Conservation (phyloP, 1,140 invertebrate species). For the Periplaneta americana region DNA sequence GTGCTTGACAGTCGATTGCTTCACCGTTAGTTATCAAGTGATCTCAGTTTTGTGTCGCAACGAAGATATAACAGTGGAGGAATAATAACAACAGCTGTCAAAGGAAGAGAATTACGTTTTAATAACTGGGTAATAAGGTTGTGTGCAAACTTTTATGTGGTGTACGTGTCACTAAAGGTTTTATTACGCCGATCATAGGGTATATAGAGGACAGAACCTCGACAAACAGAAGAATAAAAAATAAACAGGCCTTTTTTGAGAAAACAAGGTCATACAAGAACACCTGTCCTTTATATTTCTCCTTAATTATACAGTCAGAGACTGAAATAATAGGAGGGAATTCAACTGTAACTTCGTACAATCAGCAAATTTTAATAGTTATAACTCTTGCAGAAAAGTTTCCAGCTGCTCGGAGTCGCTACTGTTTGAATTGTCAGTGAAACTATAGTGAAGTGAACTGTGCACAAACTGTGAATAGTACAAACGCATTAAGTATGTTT, state of each 20-base stretch:
- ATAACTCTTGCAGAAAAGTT: background rate
- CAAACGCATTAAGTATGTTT: too few species aligned
- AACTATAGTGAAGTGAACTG: too few species aligned
- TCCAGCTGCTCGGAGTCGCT: background rate
- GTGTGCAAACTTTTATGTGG: background rate
- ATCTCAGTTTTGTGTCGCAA: background rate
- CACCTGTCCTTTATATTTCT: background rate
- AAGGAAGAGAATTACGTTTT: background rate
- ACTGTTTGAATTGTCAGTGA: too few species aligned
- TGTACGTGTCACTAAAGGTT: background rate
- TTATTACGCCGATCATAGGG: background rate
- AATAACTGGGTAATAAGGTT: background rate
- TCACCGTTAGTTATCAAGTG: background rate
- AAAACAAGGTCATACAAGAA: background rate
- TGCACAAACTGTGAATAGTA: too few species aligned
- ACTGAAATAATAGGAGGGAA: background rate
- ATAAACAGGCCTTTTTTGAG: background rate
- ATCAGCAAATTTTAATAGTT: background rate
- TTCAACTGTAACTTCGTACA: background rate
- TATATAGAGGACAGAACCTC: background rate
- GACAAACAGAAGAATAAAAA: background rate
- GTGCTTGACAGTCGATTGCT: background rate
- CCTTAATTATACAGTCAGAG: background rate
- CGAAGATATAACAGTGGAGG: background rate
- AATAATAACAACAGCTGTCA: background rate